Base-by-base conservation (phyloP, 2,888 invertebrate species). In the Crepidodera aurea region DNA sequence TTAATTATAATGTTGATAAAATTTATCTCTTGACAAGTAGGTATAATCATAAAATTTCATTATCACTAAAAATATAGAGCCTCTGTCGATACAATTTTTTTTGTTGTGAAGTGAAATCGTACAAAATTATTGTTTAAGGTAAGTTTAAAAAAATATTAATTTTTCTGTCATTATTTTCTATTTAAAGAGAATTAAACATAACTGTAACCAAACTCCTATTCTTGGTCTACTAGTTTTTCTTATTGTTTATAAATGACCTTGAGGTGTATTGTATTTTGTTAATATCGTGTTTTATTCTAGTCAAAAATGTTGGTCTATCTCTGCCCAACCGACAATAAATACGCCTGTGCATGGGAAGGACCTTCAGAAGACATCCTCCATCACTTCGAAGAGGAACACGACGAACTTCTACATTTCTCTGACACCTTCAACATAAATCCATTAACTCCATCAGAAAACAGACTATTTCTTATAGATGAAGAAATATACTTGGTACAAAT, bases 291-390 rank as follows among this genome's bases (percentile, higher is more conserved):
- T n/a, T n/a, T n/a, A n/a, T n/a, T n/a, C n/a, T n/a, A n/a, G n/a
- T n/a, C n/a, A n/a, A n/a, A n/a, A n/a, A 71, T 72, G 72, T 46
- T 68, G 50, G 67, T 73, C 48, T 75, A 74, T 55, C 59, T 71
- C n/a, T 77, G 77, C 61, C 77, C 77, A 10, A 51, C 73, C 12
- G 75, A 76, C 53, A 72, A 70, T 66, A 73, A 73, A 51, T 69
- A 75, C 53, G 66, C 69, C 12, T 77, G 77, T 48, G 71, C 73
- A 0, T 77, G 77, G 77, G 73, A 73, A 68, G 77, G 77, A 16
- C 53, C 62, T 18, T 67, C 75, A 4, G 67, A 70, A 40, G 73
- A 77, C 46, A 76, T 77, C 40, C 64, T 71, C 16, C 71, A 71
- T n/a, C 77, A 77, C 58, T 77, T 77, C 60, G 70, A 69, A 48